Conservation (phyloP, 2,113 vertebrate genomes). For the Blennius ocellaris region DNA sequence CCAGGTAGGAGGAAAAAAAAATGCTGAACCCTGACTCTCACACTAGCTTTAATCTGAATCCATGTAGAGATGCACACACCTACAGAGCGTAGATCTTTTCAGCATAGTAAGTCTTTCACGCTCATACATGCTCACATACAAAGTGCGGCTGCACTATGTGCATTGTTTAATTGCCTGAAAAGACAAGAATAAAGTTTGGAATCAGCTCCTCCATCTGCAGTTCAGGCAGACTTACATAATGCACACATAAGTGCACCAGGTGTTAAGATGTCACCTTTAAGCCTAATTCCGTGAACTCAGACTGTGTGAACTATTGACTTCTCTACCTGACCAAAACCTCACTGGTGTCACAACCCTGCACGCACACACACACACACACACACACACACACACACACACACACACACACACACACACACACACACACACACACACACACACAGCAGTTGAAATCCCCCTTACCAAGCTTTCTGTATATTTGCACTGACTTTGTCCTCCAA, state of each 20-base stretch:
- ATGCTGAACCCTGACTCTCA: constrained; percentile 17
- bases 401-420: too few relatives aligned
- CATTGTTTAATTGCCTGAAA: constrained; percentile 28
- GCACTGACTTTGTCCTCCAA: neutral
- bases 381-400: too few relatives aligned
- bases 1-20: constrained; percentile 85
- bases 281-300: constrained; percentile 47
- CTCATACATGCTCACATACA: constrained; percentile 11
- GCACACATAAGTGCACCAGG: constrained; percentile 28
- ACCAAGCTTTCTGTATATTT: neutral
- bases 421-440: too few relatives aligned
- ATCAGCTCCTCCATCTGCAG: constrained; percentile 17
- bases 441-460: too few relatives aligned
- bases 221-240: constrained; percentile 27
- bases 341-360: constrained; percentile 3
- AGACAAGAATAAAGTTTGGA: neutral
- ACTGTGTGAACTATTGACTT: constrained; percentile 54
- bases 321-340: constrained; percentile 25
- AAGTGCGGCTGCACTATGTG: constrained; percentile 4
- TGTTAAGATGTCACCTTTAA: constrained; percentile 44
- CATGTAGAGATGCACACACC: constrained; percentile 7
- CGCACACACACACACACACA: neutral
- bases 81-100: neutral
- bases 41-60: constrained; percentile 7
- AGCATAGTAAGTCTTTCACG: neutral